Evolutionary conservation across 2,113 vertebrate genomes (phyloP).

Genomic region (pig (Sus scrofa)): T2T-Sscrofa CM000830.6:27547001-27547500

Average conservation of each 20-base stretch:
- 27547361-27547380: too few species aligned
- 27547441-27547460: neutral
- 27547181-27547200: neutral
- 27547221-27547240: neutral
- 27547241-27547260: neutral
- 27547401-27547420: too few species aligned
- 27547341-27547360: too few species aligned
- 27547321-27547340: too few species aligned
- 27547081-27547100: neutral
- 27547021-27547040: neutral
- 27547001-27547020: slow-evolving; percentile 1
- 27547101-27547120: neutral
- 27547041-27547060: neutral
- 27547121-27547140: neutral
- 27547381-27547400: too few species aligned
- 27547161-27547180: neutral
- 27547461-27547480: neutral
- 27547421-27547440: too few species aligned
- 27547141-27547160: neutral
- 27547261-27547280: neutral
- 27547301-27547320: neutral
- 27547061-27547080: neutral
- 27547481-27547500: neutral
- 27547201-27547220: neutral
- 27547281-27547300: neutral